A percentile compares a stretch with the other conserved stretches of the same genome.
Conservation (phyloP, 1,140 invertebrate species). For the Micrasema longulum region DNA sequence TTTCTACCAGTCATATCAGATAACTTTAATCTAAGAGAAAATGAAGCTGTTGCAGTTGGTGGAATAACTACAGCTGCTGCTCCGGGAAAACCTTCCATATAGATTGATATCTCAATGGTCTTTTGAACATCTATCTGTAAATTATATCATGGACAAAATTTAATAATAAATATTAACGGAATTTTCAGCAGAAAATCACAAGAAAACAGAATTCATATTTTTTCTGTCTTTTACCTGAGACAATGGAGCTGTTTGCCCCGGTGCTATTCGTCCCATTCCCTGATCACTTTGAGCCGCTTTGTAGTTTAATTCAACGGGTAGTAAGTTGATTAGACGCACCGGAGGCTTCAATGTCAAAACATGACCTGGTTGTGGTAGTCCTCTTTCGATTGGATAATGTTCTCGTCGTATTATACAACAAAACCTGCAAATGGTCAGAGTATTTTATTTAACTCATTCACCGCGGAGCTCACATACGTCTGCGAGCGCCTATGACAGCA, state of each 20-base stretch:
- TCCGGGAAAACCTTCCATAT: slow-evolving; percentile 85
- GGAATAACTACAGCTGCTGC: slow-evolving; percentile 73
- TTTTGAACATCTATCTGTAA: slow-evolving; percentile 78
- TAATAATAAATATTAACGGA: too few relatives aligned
- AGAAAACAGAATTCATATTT: slow-evolving; percentile 1
- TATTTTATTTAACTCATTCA: too few relatives aligned
- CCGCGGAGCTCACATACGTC: too few relatives aligned
- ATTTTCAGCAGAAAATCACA: too few relatives aligned
- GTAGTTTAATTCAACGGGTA: slow-evolving; percentile 80
- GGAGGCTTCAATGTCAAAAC: slow-evolving; percentile 86
- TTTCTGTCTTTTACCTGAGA: slow-evolving; percentile 35
- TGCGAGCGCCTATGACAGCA: too few relatives aligned
- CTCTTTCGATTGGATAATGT: slow-evolving; percentile 79
- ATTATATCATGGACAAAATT: too few relatives aligned
- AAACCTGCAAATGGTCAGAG: slow-evolving; percentile 72
- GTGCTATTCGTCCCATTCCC: slow-evolving; percentile 51
- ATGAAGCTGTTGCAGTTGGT: slow-evolving; percentile 62
- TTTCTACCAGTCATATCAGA: slow-evolving; percentile 79
- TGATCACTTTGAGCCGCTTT: slow-evolving; percentile 60
- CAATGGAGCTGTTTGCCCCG: slow-evolving; percentile 60
- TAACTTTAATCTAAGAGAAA: slow-evolving; percentile 63
- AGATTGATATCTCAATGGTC: slow-evolving; percentile 77
- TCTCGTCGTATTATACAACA: slow-evolving; percentile 83
- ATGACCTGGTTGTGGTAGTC: slow-evolving; percentile 80
- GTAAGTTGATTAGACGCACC: slow-evolving; percentile 82